Conservation (phyloP, 92 coral and sea anemone species). For the Parazoanthus darwini region DNA sequence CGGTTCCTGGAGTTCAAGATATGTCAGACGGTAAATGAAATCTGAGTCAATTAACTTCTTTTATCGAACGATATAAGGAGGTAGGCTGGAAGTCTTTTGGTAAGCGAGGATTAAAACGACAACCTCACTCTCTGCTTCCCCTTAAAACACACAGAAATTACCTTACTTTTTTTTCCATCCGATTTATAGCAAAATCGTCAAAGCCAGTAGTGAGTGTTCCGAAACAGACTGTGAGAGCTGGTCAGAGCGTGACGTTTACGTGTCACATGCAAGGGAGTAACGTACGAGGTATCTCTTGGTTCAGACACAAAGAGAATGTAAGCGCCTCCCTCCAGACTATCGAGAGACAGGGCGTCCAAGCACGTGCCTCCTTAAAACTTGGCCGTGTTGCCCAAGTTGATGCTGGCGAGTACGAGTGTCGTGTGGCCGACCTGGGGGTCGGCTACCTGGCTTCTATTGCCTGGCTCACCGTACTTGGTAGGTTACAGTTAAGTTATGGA, state of each 20-base stretch:
- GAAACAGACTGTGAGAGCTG: conserved; percentile 10
- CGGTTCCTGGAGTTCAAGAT: no score
- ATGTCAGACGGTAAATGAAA: no score
- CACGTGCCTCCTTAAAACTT: conserved; percentile 16
- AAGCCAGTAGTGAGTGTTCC: conserved; percentile 12
- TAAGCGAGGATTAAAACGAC: no score
- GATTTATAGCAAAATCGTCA: not conserved
- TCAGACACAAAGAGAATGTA: conserved; percentile 16
- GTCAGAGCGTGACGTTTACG: conserved; percentile 14
- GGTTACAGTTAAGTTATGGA: not conserved
- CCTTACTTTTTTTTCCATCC: not conserved
- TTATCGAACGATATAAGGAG: no score
- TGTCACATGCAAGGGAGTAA: not conserved
- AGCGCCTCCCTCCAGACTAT: conserved; percentile 13
- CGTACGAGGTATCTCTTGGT: conserved; percentile 17
- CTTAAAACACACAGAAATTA: not conserved
- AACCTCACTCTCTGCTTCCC: not conserved
- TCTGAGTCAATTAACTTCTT: no score
- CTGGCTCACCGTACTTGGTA: conserved; percentile 34
- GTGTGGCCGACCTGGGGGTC: conserved; percentile 22
- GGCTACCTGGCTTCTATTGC: conserved; percentile 29
- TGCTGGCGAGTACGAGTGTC: conserved; percentile 40
- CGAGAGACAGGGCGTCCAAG: not conserved
- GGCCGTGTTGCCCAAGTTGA: conserved; percentile 4
- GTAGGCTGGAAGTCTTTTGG: no score